These are phyloP conservation scores for Spilogale gracilis DNA, from an alignment of 2,113 vertebrate species.

Conservation along the genomic window DNA sequence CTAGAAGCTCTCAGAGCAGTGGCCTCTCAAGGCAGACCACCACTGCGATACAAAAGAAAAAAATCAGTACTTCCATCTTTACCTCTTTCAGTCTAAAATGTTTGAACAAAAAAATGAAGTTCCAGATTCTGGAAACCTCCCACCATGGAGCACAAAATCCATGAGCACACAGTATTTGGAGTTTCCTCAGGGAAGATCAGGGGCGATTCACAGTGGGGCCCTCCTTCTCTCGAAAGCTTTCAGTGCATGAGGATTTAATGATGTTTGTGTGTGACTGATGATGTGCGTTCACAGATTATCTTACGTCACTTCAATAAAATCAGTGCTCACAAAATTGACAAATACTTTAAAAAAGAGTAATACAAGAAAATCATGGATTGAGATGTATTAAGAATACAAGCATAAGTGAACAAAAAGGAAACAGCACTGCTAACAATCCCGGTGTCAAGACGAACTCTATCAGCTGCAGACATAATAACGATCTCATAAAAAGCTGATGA, in stretches of 20 bases:
- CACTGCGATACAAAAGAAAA: background rate
- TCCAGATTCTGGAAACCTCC: background rate
- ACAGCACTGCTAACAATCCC: background rate
- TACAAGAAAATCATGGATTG: background rate
- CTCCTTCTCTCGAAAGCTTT: background rate
- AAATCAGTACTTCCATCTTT: background rate
- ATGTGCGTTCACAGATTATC: background rate
- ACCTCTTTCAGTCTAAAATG: conserved; percentile 7
- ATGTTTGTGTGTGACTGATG: background rate
- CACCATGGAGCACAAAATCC: background rate
- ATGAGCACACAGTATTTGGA: background rate
- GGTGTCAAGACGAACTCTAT: too few species aligned
- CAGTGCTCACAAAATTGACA: background rate
- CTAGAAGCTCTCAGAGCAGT: background rate
- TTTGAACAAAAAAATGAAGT: background rate
- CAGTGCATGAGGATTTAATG: background rate
- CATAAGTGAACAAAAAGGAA: background rate
- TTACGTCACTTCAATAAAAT: background rate
- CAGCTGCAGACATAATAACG: background rate
- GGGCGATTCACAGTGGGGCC: background rate
- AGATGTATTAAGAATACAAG: background rate
- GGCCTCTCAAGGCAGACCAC: background rate
- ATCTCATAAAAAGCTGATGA: background rate
- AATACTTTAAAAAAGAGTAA: background rate
- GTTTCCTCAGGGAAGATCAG: background rate